Percentiles rank a stretch among this genome's conserved stretches.
phyloP scores from a whole-genome alignment of 92 coral and sea anemone genomes.

The Porites divaricata region DNA sequence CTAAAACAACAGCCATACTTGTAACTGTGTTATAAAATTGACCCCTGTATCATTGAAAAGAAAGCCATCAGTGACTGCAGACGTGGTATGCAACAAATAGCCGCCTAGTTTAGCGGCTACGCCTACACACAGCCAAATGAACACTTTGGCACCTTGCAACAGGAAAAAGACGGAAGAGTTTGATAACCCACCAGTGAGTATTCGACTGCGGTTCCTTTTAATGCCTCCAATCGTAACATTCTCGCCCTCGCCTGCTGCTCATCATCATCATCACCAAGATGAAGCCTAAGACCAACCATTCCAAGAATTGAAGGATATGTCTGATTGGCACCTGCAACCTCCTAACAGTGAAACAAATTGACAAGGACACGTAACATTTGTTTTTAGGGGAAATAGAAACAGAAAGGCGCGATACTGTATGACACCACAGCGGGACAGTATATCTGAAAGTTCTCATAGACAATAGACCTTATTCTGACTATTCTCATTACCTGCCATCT shows the following conservation, averaged over 20 bases:
- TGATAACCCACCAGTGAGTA: slow-evolving; percentile 24
- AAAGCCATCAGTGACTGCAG: too few species aligned
- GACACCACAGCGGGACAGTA: too few species aligned
- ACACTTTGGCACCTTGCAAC: too few species aligned
- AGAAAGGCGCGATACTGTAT: neutral
- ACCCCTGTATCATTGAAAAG: too few species aligned
- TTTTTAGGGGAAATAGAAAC: neutral
- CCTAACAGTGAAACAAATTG: slow-evolving; percentile 34
- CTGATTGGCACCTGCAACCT: slow-evolving; percentile 45
- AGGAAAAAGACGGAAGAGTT: neutral
- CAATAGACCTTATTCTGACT: too few species aligned
- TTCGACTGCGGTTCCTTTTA: slow-evolving; percentile 19
- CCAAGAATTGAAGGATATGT: slow-evolving; percentile 56
- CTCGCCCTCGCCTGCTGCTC: slow-evolving; percentile 34
- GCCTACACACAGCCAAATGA: too few species aligned
- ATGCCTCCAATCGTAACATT: slow-evolving; percentile 9
- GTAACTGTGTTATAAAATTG: too few species aligned
- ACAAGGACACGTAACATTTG: neutral
- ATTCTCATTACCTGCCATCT: too few species aligned
- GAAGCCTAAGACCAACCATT: slow-evolving; percentile 63
- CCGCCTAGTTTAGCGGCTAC: too few species aligned
- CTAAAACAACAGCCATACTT: too few species aligned
- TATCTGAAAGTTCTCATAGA: too few species aligned
- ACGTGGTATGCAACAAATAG: too few species aligned
- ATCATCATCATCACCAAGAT: slow-evolving; percentile 26